Base-by-base conservation (phyloP, 2,888 invertebrate genomes). In the Ceriagrion tenellum region DNA sequence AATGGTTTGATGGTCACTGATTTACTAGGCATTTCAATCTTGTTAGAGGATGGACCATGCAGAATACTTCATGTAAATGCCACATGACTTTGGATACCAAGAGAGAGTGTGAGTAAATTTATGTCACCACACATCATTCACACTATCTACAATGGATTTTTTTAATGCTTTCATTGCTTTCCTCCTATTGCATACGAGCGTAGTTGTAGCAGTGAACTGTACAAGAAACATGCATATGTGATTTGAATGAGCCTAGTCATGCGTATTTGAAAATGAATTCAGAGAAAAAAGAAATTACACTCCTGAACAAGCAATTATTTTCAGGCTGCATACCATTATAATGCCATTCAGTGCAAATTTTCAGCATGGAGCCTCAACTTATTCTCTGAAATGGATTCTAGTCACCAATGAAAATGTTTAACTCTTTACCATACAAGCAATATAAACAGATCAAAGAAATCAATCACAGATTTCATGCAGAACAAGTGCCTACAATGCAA, bases 381-480 rank as follows among this genome's bases (percentile, higher is more conserved):
- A 93, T 93, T 93, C 93, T 93, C 93, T 93, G 93, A 93, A 93
- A 93, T 93, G 93, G 93, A 93, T 63, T 93, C 69, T 93, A 93
- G 93, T 69, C n/a, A 16, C n/a, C 69, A 35, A 93, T 47, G 26
- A n/a, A 69, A 47, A 93, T 91, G 59, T 93, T 69, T 47, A 93
- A 74, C 69, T 47, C 47, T 55, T 89, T 69, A 74, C 40, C 30
- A 93, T 81, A 69, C 69, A 93, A 93, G 93, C 93, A 93, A 47
- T 93, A 69, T 26, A 93, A 40, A 91, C 59, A 93, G 69, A 93
- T 26, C 47, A 93, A 93, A 40, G 93, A 47, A 93, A 93, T 93
- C 93, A 93, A 93, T 93, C 47, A 89, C 55, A 93, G 93, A 69
- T 47, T 93, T 93, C 93, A 93, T 93, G 93, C 93, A 93, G 93